Percentiles rank a stretch among this genome's conserved stretches.
Evolutionary conservation across 2,113 vertebrate genomes (phyloP).

Genomic region (Bombycilla garrulus): DNA sequence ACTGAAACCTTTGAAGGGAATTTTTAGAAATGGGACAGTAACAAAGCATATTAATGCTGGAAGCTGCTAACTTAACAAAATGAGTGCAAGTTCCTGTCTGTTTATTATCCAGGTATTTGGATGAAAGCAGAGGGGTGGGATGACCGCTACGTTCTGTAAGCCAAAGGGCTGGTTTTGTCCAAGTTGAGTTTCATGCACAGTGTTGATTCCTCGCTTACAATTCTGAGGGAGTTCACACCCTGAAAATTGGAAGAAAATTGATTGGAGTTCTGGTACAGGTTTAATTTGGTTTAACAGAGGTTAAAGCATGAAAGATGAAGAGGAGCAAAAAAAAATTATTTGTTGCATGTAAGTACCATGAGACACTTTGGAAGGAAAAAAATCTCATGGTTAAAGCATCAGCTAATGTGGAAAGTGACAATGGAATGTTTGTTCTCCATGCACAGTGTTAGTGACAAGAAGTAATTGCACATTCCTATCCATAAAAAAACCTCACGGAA

Average conservation of each 20-base stretch:
- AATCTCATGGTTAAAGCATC: rapidly evolving
- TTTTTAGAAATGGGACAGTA: not conserved
- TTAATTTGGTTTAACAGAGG: not conserved
- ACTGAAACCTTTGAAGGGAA: not conserved
- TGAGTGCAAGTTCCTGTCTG: rapidly evolving
- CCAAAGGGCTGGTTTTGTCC: not conserved
- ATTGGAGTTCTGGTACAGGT: too few species aligned
- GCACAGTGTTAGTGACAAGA: not conserved
- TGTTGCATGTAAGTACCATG: not conserved
- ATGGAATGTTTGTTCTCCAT: not conserved
- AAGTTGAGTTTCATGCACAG: not conserved
- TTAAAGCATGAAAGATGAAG: not conserved
- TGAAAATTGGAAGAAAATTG: not conserved
- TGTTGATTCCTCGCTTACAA: not conserved
- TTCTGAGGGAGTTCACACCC: not conserved
- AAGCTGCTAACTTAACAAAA: not conserved
- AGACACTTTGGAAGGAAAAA: not conserved
- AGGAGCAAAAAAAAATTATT: not conserved
- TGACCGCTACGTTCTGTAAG: not conserved
- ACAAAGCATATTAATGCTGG: not conserved
- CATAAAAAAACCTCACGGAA: not conserved
- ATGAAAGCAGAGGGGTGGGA: not conserved
- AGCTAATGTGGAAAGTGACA: not conserved
- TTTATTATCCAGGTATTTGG: not conserved
- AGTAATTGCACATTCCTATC: not conserved